Conservation (phyloP, 2,113 vertebrate species). For the Tetraodon nigroviridis region DNA sequence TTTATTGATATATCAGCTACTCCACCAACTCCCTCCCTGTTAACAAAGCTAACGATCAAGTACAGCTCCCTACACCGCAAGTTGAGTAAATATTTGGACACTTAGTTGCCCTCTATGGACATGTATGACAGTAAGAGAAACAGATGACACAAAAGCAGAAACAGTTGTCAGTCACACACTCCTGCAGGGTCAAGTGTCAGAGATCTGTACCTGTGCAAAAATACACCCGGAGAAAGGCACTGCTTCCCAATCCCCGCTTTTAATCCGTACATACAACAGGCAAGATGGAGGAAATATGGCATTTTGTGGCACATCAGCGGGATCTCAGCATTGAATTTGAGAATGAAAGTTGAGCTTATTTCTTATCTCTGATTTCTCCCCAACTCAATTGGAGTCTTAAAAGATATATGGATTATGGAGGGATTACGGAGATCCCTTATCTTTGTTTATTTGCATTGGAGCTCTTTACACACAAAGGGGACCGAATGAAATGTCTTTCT, state of each 20-base stretch:
- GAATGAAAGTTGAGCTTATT: conserved; percentile 40
- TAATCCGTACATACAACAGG: not conserved
- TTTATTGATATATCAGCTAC: conserved; percentile 57
- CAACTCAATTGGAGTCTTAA: conserved; percentile 56
- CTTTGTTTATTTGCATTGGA: conserved; percentile 66
- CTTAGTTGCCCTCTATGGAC: conserved; percentile 50
- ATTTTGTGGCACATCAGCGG: conserved; percentile 45
- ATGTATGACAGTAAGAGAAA: conserved; percentile 46
- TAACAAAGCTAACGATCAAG: conserved; percentile 68
- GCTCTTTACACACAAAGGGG: conserved; percentile 61
- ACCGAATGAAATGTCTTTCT: conserved; percentile 57
- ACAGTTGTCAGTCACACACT: conserved; percentile 31
- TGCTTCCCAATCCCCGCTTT: conserved; percentile 3
- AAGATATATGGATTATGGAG: conserved; percentile 26
- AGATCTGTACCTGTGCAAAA: conserved; percentile 24
- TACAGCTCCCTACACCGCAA: conserved; percentile 52
- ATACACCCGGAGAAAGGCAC: conserved; percentile 20
- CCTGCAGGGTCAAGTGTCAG: conserved; percentile 22
- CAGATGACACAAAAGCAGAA: conserved; percentile 41
- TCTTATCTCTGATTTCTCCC: conserved; percentile 39
- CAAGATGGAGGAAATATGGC: conserved; percentile 17
- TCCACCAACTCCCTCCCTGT: too few relatives aligned
- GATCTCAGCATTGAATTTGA: conserved; percentile 49
- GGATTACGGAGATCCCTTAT: conserved; percentile 55
- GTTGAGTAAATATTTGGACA: conserved; percentile 75